Base-by-base conservation (phyloP, 2,797 vertebrate species). In the Xyrichtys novacula region DNA sequence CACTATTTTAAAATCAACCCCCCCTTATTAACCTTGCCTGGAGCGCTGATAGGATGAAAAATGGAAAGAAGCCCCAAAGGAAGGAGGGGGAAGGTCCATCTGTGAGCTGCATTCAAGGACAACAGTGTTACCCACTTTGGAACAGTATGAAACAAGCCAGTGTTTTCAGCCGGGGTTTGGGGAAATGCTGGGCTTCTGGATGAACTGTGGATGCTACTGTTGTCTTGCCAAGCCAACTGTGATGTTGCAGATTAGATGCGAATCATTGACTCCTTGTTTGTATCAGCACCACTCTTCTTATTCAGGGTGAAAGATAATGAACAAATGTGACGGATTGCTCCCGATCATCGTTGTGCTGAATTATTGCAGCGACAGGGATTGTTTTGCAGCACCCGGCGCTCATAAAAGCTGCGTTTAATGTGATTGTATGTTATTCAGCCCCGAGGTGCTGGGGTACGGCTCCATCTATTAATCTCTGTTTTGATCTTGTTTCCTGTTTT, bases 81-180 rank as follows among this genome's bases (percentile, higher is more conserved):
- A 83, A 83, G 76, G 66, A 52, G 72, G 77, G 47, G 81, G 71
- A 47, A 71, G 71, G 78, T 91, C 88, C 87, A 89, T 91, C 89
- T 90, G 90, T 88, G 90, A 77, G 90, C 85, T 86, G 81, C 88
- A 67, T 92, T 92, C 90, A 92, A 92, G 91, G 91, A 90, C 90
- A 91, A 87, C 90, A 88, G 89, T 90, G 90, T 88, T 88, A 84
- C 86, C 84, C 87, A 88, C 71, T 90, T 87, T 91, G 91, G 91
- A 91, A 87, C 80, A 73, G 88, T 88, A 83, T 92, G 88, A 92
- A 91, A 90, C 88, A 84, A 71, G 79, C 86, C 82, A 91, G 90
- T 92, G 90, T 92, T 78, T 89, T 74, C 86, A 42, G 75, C n/a
- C 28, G 74, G 79, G 74, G 83, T 85, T 76, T 74, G n/a, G n/a